These are phyloP conservation scores for Actinernus sp. DNA, from an alignment of 92 coral and sea anemone species.

Conservation along the genomic window DNA sequence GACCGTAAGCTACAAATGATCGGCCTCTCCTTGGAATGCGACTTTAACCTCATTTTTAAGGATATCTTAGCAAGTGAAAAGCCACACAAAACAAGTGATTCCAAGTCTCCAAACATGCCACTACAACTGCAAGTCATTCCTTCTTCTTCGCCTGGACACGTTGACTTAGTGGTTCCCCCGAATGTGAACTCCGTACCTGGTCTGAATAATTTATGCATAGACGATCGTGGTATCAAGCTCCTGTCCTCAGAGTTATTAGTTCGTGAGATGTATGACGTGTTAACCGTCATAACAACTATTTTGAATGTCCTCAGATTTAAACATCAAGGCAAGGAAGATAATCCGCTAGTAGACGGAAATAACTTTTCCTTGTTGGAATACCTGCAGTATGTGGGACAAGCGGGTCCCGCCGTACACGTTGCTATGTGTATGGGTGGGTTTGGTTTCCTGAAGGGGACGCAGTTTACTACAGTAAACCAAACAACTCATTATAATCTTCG, in stretches of 20 bases:
- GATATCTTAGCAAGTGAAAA: slow-evolving; percentile 26
- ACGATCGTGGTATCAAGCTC: slow-evolving; percentile 5
- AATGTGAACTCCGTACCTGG: slow-evolving; percentile 20
- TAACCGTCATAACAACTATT: slow-evolving; percentile 32
- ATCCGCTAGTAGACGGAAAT: too few relatives aligned
- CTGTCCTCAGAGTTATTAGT: slow-evolving; percentile 29
- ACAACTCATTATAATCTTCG: too few relatives aligned
- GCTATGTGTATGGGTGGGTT: slow-evolving; percentile 40
- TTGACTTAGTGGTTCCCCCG: slow-evolving; percentile 11
- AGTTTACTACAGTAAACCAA: too few relatives aligned
- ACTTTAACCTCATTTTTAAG: slow-evolving; percentile 26
- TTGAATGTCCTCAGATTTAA: slow-evolving; percentile 16
- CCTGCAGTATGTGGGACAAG: slow-evolving; percentile 61
- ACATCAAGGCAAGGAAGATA: too few relatives aligned
- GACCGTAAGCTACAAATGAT: slow-evolving; percentile 1
- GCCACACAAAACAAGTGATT: too few relatives aligned
- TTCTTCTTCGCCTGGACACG: slow-evolving; percentile 20
- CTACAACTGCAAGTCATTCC: slow-evolving; percentile 27
- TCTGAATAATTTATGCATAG: too few relatives aligned
- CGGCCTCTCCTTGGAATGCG: slow-evolving; percentile 22
- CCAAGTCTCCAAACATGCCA: slow-evolving; percentile 3
- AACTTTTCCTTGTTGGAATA: too few relatives aligned
- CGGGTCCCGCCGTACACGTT: slow-evolving; percentile 65
- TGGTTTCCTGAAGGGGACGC: neutral
- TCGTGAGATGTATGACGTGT: slow-evolving; percentile 19